Conservation (phyloP, 1,140 invertebrate species). For the Caenorhabditis briggsae region DNA sequence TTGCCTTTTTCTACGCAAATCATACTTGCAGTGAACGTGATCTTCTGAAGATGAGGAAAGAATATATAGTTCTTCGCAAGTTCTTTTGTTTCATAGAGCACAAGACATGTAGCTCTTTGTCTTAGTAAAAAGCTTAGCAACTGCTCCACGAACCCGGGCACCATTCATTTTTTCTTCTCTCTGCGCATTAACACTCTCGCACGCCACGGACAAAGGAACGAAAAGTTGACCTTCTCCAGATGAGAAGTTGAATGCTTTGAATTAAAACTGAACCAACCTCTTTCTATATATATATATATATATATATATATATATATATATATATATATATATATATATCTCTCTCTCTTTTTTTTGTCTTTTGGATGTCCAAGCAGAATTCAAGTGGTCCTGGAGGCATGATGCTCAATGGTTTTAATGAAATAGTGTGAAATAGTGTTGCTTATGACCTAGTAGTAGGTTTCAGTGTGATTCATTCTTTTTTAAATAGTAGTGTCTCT, state of each 20-base stretch:
- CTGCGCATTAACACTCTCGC: background rate
- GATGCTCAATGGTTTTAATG: slow-evolving; percentile 29
- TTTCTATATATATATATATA: background rate
- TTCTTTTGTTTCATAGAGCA: no score
- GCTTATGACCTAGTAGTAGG: background rate
- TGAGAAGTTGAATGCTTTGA: slow-evolving; percentile 4
- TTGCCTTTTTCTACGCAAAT: no score
- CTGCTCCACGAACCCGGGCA: no score
- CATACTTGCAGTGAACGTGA: no score
- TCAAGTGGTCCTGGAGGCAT: slow-evolving; percentile 4
- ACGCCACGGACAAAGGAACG: slow-evolving; percentile 18
- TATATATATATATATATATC: no score
- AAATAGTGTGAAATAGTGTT: slow-evolving; percentile 54
- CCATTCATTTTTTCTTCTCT: no score
- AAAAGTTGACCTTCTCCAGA: background rate
- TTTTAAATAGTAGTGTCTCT: background rate
- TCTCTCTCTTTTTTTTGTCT: background rate
- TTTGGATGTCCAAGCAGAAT: background rate
- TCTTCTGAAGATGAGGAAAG: no score
- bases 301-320: no score
- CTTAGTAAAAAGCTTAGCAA: no score
- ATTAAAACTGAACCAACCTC: slow-evolving; percentile 36
- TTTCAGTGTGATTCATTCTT: background rate
- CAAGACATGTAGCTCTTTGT: no score
- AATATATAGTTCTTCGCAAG: no score